Percentiles rank a stretch among this genome's conserved stretches.
Conservation (phyloP, 2,888 invertebrate genomes). For the Netelia virgata region DNA sequence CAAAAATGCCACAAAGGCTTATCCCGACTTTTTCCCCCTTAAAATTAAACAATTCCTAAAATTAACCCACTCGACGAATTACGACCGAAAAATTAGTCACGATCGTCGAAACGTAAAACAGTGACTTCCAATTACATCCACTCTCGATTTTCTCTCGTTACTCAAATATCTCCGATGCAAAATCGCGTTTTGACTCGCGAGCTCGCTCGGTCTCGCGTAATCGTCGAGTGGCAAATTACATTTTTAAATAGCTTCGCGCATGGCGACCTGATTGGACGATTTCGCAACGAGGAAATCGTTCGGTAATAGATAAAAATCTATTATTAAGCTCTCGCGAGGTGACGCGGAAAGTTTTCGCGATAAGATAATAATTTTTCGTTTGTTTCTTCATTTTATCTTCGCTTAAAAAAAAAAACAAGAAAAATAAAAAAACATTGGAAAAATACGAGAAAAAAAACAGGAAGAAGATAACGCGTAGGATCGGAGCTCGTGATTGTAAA, state of each 20-base stretch:
- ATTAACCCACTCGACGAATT: too few relatives aligned
- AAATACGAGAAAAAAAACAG: background rate
- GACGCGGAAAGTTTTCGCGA: conserved; percentile 42
- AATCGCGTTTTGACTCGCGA: too few relatives aligned
- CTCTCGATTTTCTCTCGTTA: too few relatives aligned
- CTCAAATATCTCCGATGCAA: too few relatives aligned
- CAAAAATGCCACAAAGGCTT: too few relatives aligned
- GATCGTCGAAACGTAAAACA: too few relatives aligned
- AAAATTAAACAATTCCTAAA: too few relatives aligned
- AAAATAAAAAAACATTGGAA: background rate
- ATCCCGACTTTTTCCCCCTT: too few relatives aligned
- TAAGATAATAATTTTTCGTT: conserved; percentile 36
- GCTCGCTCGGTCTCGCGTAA: too few relatives aligned
- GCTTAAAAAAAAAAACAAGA: background rate
- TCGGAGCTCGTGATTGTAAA: too few relatives aligned
- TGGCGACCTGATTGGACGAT: background rate
- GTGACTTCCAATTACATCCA: too few relatives aligned
- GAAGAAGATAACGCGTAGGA: background rate
- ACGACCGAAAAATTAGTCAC: too few relatives aligned
- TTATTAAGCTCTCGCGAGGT: conserved; percentile 27
- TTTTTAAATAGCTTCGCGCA: background rate
- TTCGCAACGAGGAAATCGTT: conserved; percentile 24
- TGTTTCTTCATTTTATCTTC: background rate
- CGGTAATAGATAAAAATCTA: conserved; percentile 50
- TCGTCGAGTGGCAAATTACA: background rate